Evolutionary conservation across 2,113 vertebrate genomes (phyloP), one percentile per base, ranked within the genome.

Genomic region (Kryptolebias marmoratus): DNA sequence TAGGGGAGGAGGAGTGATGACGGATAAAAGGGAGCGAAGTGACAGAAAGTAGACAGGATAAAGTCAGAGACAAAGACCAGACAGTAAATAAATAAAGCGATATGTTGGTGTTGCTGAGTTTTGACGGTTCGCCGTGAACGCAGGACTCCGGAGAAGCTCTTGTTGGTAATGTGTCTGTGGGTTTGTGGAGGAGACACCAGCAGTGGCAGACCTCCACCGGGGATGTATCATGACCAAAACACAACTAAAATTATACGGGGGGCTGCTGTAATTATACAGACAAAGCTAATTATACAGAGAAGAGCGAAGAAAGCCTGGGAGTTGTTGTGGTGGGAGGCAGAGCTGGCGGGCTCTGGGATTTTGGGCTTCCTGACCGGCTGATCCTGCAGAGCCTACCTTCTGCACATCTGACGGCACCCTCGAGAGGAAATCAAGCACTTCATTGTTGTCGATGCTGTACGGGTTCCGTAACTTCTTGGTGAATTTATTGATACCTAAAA

Each of bases 391-490:
- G 90, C 94, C 48, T 95, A 98, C 98, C 96, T 98, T 98, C 91
- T 99, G 96, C 91, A 99, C 95, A 91, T 99, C 97, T 80, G 98
- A 98, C 63, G 98, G 98, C 67, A 98, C 96, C 91, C 98, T 96
- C 90, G 95, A 93, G 92, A 99, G 96, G 93, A 99, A 99, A 92
- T 98, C 96, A 75, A 98, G 92, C 49, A 98, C 88, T 81, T 99
- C 97, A 69, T 97, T 99, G 93, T 96, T 99, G 89, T 98, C 94
- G 2, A 99, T 96, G 91, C 95, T 92, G 18, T 97, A 97, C 15
- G 97, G 98, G 85, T 96, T 98, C 90, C 97, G 94, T 76, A 99
- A 91, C 92, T 95, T 99, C 96, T 99, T 99, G 71, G 97, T 99
- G 90, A 99, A 99, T 94, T 98, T 99, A 94, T 98, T 96, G 94